Conservation (phyloP, 1,140 invertebrate species). For the Dreissena polymorpha region DNA sequence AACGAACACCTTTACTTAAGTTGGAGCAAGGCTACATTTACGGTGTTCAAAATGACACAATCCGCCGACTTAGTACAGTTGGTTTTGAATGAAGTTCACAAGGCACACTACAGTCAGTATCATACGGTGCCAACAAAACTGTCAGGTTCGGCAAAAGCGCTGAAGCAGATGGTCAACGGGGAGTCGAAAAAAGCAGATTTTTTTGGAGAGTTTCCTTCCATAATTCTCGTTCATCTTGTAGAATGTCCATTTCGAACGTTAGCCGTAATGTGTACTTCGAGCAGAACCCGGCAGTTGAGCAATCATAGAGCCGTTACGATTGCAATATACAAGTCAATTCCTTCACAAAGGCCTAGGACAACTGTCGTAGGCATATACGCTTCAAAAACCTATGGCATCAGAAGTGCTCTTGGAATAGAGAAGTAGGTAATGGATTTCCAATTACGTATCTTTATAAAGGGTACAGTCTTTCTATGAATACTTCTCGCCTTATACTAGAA, state of each 20-base stretch:
- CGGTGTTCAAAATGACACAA: not conserved
- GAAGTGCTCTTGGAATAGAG: constrained; percentile 32
- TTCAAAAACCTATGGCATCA: constrained; percentile 32
- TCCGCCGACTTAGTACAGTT: not conserved
- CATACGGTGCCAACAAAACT: not conserved
- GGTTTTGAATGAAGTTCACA: not conserved
- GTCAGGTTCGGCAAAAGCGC: not conserved
- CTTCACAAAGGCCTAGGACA: not conserved
- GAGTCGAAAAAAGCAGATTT: constrained; percentile 10
- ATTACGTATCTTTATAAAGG: constrained; percentile 18
- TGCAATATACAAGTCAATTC: not conserved
- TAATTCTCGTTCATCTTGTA: not conserved
- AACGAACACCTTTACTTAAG: constrained; percentile 5
- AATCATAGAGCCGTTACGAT: not conserved
- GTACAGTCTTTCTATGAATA: constrained; percentile 13
- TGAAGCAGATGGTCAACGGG: not conserved
- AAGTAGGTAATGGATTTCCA: constrained; percentile 13
- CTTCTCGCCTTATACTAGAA: not conserved
- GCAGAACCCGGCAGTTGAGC: not conserved
- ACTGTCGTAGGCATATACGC: not conserved
- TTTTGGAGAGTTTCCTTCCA: constrained; percentile 22
- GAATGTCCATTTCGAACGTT: too few species aligned
- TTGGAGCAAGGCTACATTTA: constrained; percentile 1
- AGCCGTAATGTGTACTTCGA: too few species aligned
- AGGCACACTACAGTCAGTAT: not conserved